Evolutionary conservation across 2,888 invertebrate species (phyloP).

Genomic region (Amblyjoppa proteus): DNA sequence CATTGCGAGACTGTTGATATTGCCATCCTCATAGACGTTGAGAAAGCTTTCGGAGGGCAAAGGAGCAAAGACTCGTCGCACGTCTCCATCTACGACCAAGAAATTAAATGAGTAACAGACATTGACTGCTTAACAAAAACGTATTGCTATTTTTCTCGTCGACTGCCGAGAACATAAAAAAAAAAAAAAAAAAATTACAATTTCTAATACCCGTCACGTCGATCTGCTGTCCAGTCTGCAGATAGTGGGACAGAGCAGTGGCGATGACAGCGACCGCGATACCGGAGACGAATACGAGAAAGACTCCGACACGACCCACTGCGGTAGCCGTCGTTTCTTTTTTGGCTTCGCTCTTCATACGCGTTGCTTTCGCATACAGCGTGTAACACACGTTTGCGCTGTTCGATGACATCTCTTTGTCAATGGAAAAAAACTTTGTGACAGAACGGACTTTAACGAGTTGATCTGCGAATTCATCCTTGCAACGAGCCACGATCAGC

Average conservation of each 20-base stretch:
- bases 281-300: slow-evolving; percentile 78
- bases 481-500: slow-evolving; percentile 51
- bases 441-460: slow-evolving; percentile 24
- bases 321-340: slow-evolving; percentile 71
- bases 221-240: slow-evolving; percentile 67
- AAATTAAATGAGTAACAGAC: not conserved
- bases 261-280: slow-evolving; percentile 78
- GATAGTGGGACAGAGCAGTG: slow-evolving; percentile 77
- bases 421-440: slow-evolving; percentile 27
- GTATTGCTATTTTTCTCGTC: not conserved
- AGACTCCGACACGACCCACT: slow-evolving; percentile 73
- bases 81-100: slow-evolving; percentile 70
- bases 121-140: not conserved
- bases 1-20: slow-evolving; percentile 72
- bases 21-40: slow-evolving; percentile 78
- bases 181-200: not conserved
- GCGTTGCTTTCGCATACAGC: slow-evolving; percentile 61
- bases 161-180: not conserved
- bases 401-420: slow-evolving; percentile 72
- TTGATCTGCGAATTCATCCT: slow-evolving; percentile 55
- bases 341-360: slow-evolving; percentile 70
- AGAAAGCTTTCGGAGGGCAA: slow-evolving; percentile 76
- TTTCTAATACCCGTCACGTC: slow-evolving; percentile 71
- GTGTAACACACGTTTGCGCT: slow-evolving; percentile 66
- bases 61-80: slow-evolving; percentile 76